Conservation (phyloP, 2,888 invertebrate species). For the Phania funesta region DNA sequence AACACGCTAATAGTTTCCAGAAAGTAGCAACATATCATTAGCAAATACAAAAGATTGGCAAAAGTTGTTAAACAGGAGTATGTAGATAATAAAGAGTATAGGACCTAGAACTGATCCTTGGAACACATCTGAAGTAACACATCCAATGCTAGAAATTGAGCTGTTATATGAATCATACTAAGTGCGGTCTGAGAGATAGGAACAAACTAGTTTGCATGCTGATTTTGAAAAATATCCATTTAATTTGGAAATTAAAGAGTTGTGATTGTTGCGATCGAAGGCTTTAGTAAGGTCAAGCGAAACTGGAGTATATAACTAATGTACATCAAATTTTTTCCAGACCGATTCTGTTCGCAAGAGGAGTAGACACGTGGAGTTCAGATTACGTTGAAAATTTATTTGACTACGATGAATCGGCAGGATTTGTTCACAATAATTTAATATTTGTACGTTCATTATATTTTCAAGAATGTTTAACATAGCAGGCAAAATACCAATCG, state of each 20-base stretch:
- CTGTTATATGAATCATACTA: no score
- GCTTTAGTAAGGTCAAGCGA: conserved; percentile 9
- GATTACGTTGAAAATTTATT: not conserved
- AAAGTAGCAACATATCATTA: no score
- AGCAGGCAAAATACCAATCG: not conserved
- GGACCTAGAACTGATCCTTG: no score
- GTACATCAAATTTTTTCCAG: not conserved
- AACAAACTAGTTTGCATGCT: not conserved
- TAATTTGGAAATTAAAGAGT: not conserved
- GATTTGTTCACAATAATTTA: not conserved
- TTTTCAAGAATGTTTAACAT: not conserved
- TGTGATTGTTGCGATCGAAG: not conserved
- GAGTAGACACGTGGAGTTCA: not conserved
- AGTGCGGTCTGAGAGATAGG: not conserved
- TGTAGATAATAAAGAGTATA: no score
- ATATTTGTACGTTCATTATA: not conserved
- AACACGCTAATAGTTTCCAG: no score
- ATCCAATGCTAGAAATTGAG: no score
- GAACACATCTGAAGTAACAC: no score
- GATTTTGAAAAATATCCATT: not conserved
- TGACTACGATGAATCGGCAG: not conserved
- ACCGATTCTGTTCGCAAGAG: not conserved
- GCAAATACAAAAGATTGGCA: no score
- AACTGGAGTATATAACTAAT: not conserved
- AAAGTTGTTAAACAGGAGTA: no score